These are phyloP conservation scores for Baccha elongata DNA, from an alignment of 2,888 invertebrate genomes.

Conservation along the genomic window DNA sequence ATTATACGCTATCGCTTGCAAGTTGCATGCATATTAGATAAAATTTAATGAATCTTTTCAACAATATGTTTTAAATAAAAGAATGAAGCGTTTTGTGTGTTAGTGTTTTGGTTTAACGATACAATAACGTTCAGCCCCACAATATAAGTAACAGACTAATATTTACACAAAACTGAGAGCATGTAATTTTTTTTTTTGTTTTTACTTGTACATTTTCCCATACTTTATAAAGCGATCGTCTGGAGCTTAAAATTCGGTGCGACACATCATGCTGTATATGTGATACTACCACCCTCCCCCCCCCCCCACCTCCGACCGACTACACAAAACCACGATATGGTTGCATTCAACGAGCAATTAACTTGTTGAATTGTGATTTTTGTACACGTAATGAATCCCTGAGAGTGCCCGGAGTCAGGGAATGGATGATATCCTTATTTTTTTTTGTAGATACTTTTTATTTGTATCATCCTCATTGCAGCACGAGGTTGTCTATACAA, in stretches of 20 bases:
- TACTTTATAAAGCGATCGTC: neutral
- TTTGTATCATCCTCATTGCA: neutral
- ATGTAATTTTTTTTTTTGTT: neutral
- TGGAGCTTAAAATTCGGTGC: constrained; percentile 20
- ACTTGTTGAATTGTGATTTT: constrained; percentile 63
- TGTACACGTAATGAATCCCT: constrained; percentile 27
- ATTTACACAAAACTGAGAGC: constrained; percentile 39
- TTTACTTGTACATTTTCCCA: neutral
- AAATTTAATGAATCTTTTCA: constrained; percentile 66
- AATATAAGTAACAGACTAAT: constrained; percentile 28
- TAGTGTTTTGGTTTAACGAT: neutral
- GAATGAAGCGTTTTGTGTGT: constrained; percentile 1
- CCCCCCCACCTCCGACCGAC: neutral
- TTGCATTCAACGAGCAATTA: constrained; percentile 43
- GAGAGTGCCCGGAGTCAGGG: neutral
- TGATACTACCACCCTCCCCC: neutral
- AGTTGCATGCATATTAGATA: constrained; percentile 58
- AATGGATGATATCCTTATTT: neutral
- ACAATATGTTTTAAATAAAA: constrained; percentile 43
- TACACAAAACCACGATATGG: neutral
- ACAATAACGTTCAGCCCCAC: neutral
- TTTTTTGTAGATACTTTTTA: neutral
- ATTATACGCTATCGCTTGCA: constrained; percentile 21
- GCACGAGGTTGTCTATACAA: neutral
- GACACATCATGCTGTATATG: neutral